Conservation (phyloP, 1,140 invertebrate genomes). For the Paralvinella palmiformis region DNA sequence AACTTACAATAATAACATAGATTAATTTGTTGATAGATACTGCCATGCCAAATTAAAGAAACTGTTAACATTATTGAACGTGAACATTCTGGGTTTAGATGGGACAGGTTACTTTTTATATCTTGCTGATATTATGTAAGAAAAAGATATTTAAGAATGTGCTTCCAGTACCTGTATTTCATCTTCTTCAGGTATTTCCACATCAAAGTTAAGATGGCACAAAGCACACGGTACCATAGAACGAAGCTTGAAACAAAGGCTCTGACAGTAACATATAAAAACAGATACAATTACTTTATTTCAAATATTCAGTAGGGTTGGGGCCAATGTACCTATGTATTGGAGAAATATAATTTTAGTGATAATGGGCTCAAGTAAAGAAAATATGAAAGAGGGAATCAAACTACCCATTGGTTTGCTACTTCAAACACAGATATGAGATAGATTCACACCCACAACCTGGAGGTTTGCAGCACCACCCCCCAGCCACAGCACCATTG, state of each 20-base stretch:
- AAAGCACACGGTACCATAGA: slow-evolving; percentile 76
- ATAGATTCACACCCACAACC: no score
- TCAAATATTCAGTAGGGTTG: background rate
- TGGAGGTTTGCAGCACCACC: no score
- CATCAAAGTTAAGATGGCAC: slow-evolving; percentile 68
- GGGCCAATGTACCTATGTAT: background rate
- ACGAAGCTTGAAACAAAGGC: slow-evolving; percentile 78
- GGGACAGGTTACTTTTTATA: background rate
- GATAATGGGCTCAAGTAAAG: background rate
- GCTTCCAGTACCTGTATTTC: slow-evolving; percentile 72
- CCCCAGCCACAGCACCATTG: no score
- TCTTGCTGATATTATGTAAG: background rate
- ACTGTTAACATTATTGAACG: background rate
- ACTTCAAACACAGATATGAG: background rate
- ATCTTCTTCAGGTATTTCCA: slow-evolving; percentile 78
- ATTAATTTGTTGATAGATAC: background rate
- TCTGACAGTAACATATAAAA: slow-evolving; percentile 53
- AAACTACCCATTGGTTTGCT: background rate
- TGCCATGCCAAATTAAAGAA: background rate
- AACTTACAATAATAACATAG: background rate
- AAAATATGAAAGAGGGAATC: background rate
- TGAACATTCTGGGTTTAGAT: background rate
- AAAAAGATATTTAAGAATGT: background rate
- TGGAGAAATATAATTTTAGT: background rate
- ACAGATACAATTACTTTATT: background rate